Percentiles rank a stretch among this genome's conserved stretches.
phyloP scores from a whole-genome alignment of 2,113 vertebrate genomes.

The Salvelinus alpinus region DNA sequence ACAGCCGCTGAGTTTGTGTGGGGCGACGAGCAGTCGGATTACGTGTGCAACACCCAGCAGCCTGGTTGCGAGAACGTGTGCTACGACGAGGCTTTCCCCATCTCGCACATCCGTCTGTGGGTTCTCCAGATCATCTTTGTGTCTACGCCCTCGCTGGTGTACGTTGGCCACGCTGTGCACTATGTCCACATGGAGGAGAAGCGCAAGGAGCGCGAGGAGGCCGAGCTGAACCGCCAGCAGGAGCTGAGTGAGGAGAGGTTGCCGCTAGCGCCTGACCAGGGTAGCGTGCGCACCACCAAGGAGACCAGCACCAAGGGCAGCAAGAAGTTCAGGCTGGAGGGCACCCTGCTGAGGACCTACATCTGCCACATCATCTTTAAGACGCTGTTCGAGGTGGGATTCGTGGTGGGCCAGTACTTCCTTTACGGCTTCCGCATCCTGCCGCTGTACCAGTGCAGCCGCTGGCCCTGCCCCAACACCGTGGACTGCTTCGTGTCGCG shows the following conservation, averaged over 20 bases:
- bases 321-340: slow-evolving; percentile 85
- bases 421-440: slow-evolving; percentile 86
- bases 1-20: slow-evolving; percentile 85
- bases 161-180: slow-evolving; percentile 84
- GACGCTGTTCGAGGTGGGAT: slow-evolving; percentile 86
- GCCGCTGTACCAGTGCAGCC: slow-evolving; percentile 84
- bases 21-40: slow-evolving; percentile 89
- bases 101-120: slow-evolving; percentile 89
- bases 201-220: slow-evolving; percentile 77
- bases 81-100: slow-evolving; percentile 88
- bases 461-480: slow-evolving; percentile 87
- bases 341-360: slow-evolving; percentile 85
- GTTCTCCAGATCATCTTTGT: slow-evolving; percentile 91
- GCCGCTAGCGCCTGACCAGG: slow-evolving; percentile 71
- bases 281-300: slow-evolving; percentile 68
- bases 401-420: slow-evolving; percentile 85
- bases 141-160: slow-evolving; percentile 84
- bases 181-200: slow-evolving; percentile 85
- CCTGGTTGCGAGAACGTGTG: slow-evolving; percentile 90
- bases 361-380: slow-evolving; percentile 87
- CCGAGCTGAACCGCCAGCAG: slow-evolving; percentile 71
- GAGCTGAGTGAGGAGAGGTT: slow-evolving; percentile 74
- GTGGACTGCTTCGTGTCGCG: slow-evolving; percentile 90
- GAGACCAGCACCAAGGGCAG: slow-evolving; percentile 73
- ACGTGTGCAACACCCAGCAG: slow-evolving; percentile 89